Percentiles rank a stretch among this genome's conserved stretches.
phyloP scores from a whole-genome alignment of 2,797 vertebrate species.

The Malurus splendens region DNA sequence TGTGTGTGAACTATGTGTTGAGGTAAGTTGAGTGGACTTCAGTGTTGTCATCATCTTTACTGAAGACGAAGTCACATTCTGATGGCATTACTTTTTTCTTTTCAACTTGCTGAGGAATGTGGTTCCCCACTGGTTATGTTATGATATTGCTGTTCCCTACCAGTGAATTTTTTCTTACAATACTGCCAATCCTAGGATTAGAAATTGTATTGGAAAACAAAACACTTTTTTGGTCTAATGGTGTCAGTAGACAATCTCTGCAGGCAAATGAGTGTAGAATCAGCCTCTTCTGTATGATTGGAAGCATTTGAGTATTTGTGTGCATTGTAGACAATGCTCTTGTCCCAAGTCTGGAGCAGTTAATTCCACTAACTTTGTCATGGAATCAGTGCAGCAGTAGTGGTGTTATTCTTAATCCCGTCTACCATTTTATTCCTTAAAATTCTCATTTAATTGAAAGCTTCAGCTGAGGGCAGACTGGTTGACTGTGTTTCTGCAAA shows the following conservation, averaged over 20 bases:
- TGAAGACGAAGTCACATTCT: not conserved
- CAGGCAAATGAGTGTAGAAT: not conserved
- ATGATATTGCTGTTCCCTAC: not conserved
- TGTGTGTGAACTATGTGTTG: slow-evolving; percentile 96
- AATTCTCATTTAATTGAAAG: not conserved
- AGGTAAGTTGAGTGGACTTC: slow-evolving; percentile 75
- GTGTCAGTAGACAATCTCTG: not conserved
- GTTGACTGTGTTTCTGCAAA: not conserved
- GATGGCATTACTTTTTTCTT: not conserved
- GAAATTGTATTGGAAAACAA: not conserved
- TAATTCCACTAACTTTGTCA: not conserved
- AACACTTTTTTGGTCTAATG: not conserved
- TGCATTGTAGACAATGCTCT: not conserved
- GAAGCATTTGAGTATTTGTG: not conserved
- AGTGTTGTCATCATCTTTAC: not conserved
- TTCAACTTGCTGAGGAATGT: not conserved
- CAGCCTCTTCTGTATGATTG: not conserved
- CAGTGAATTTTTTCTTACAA: not conserved
- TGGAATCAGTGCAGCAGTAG: not conserved
- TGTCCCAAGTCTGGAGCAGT: not conserved
- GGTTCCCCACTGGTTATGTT: not conserved
- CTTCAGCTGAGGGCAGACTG: not conserved
- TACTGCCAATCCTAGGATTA: not conserved
- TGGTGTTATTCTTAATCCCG: not conserved
- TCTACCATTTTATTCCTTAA: not conserved